These are phyloP conservation scores for Osedax fenrisi DNA, from an alignment of 2,888 invertebrate species.

Conservation along the genomic window DNA sequence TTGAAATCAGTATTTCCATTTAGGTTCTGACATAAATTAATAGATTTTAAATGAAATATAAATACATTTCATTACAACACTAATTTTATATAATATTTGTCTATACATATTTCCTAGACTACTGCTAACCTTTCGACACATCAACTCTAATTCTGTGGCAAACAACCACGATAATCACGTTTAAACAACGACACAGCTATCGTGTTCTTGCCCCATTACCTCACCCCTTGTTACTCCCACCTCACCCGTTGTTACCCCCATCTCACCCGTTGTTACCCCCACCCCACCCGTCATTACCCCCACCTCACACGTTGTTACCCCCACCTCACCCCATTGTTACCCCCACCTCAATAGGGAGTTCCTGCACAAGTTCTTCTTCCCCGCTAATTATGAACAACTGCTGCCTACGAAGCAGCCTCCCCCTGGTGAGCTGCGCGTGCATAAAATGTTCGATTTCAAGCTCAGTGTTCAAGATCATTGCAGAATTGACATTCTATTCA, in stretches of 20 bases:
- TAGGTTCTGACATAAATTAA: too few species aligned
- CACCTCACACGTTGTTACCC: not conserved
- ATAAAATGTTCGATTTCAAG: slow-evolving; percentile 80
- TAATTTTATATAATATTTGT: too few species aligned
- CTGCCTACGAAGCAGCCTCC: slow-evolving; percentile 65
- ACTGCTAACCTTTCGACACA: too few species aligned
- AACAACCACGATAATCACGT: too few species aligned
- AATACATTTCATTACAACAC: too few species aligned
- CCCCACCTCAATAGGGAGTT: slow-evolving; percentile 56
- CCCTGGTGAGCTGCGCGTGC: slow-evolving; percentile 75
- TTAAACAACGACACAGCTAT: too few species aligned
- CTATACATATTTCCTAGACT: too few species aligned
- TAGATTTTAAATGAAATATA: too few species aligned
- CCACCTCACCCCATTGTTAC: not conserved
- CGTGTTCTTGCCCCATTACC: too few species aligned
- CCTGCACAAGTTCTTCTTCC: slow-evolving; percentile 88
- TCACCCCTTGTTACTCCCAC: not conserved
- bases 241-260: not conserved
- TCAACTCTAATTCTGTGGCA: too few species aligned
- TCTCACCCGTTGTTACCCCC: not conserved
- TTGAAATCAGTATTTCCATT: too few species aligned
- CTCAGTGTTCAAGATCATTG: slow-evolving; percentile 76
- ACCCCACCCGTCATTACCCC: not conserved
- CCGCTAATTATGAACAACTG: slow-evolving; percentile 49
- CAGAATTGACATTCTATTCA: slow-evolving; percentile 87